These are phyloP conservation scores for Uropetala carovei DNA, from an alignment of 2,888 invertebrate species.

Conservation along the genomic window DNA sequence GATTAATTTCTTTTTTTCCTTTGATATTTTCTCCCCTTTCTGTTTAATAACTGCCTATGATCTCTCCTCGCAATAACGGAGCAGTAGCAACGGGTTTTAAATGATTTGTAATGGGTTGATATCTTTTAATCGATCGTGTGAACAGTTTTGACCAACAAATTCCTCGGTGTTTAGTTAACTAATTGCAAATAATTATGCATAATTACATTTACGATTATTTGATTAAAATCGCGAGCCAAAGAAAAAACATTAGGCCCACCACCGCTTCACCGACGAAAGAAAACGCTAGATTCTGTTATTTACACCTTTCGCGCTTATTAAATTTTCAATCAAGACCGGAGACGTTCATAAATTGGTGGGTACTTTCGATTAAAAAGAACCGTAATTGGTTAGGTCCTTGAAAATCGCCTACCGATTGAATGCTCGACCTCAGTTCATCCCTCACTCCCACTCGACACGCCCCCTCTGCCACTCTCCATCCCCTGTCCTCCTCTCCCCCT, in stretches of 20 bases:
- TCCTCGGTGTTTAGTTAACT: neutral
- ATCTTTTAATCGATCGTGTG: constrained; percentile 1
- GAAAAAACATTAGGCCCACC: neutral
- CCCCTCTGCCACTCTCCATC: neutral
- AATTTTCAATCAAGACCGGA: neutral
- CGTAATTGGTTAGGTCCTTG: constrained; percentile 12
- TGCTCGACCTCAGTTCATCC: neutral
- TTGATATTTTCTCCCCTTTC: no score
- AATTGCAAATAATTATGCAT: neutral
- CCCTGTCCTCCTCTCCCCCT: neutral
- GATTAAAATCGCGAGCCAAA: neutral
- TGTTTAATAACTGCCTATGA: neutral
- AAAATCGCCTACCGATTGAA: neutral
- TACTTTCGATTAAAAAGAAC: neutral
- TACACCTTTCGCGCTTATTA: constrained; percentile 16
- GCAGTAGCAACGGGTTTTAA: neutral
- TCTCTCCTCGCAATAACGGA: neutral
- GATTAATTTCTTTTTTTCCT: no score
- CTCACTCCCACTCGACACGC: neutral
- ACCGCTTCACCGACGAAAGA: neutral
- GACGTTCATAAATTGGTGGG: neutral
- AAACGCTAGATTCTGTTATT: neutral
- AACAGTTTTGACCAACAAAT: neutral
- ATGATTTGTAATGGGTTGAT: neutral
- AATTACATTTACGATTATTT: neutral